Evolutionary conservation across 2,888 invertebrate genomes (phyloP), one percentile per base, ranked within the genome.

Genomic region (Polydrusus pterygomalis): DNA sequence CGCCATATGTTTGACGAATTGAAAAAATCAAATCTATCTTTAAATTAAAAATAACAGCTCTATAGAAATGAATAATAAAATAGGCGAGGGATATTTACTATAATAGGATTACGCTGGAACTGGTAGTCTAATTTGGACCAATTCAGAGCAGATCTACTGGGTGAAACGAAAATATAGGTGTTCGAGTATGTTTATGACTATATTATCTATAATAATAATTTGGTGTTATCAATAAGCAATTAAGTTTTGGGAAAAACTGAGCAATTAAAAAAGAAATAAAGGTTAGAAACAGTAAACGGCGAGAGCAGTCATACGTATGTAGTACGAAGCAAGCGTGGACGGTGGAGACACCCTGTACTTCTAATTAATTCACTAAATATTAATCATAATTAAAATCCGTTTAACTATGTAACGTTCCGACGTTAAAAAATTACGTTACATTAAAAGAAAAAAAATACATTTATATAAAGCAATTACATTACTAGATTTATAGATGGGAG

Each of bases 11-110:
- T 18, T 60, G 58, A 60, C 58, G 58, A n/a, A 38, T 38, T 60
- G 18, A 54, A 60, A 58, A 60, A 60, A 60, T 30, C 38, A 60
- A 60, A 38, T 60, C 58, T 34, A 58, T 58, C 18, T 60, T 60
- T 60, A 60, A 60, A 38, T 38, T 6, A 60, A 60, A n/a, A 34
- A 60, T 34, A 38, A 60, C 13, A 15, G 15, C 18, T 40, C 38
- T 17, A 60, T 38, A 40, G 38, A 60, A 60, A 38, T 8, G 38
- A 60, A 60, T 17, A 60, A 60, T 38, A 38, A 60, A 60, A 60
- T 11, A 34, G 34, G 34, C 34, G 38, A 60, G n/a, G 17, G 17
- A 38, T 60, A 60, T 60, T 60, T 60, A 60, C 58, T 11, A 38
- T 60, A 60, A 60, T 60, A 18, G 58, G 58, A 60, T 58, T 60